Evolutionary conservation across 2,888 invertebrate genomes (phyloP).

Genomic region (Aphodius granarius): DNA sequence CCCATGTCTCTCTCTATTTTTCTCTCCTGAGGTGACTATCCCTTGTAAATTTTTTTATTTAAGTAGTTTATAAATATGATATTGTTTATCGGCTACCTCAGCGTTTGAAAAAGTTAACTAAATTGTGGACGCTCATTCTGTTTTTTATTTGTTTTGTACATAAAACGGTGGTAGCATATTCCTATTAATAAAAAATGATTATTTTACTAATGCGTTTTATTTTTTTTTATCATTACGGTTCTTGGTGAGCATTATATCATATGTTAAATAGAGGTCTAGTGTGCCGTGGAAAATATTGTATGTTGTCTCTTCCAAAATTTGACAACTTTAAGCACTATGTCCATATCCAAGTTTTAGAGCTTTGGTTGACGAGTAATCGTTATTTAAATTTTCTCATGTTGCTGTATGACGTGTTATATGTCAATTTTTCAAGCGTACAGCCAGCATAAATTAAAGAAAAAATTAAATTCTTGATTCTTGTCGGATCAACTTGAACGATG

Average conservation of each 20-base stretch:
- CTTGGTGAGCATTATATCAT: not conserved
- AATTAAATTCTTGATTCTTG: too few relatives aligned
- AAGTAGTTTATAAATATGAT: constrained; percentile 27
- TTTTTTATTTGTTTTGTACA: constrained; percentile 42
- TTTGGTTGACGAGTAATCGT: too few relatives aligned
- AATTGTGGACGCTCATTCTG: not conserved
- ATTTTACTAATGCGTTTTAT: constrained; percentile 24
- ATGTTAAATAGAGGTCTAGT: too few relatives aligned
- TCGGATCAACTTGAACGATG: too few relatives aligned
- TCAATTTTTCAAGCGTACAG: too few relatives aligned
- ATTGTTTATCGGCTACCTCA: constrained; percentile 50
- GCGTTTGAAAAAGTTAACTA: constrained; percentile 10
- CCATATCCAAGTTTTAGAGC: too few relatives aligned
- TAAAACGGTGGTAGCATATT: constrained; percentile 53
- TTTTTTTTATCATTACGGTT: not conserved
- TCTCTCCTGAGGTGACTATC: constrained; percentile 17
- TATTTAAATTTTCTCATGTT: too few relatives aligned
- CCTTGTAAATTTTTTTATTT: constrained; percentile 23
- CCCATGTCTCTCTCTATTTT: constrained; percentile 18
- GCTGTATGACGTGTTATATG: too few relatives aligned
- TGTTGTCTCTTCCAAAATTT: too few relatives aligned
- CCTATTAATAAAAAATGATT: constrained; percentile 47
- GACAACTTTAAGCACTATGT: too few relatives aligned
- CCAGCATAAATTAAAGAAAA: too few relatives aligned
- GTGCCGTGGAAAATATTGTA: too few relatives aligned